Conservation (phyloP, 2,888 invertebrate genomes). For the Leptopilina myrica region DNA sequence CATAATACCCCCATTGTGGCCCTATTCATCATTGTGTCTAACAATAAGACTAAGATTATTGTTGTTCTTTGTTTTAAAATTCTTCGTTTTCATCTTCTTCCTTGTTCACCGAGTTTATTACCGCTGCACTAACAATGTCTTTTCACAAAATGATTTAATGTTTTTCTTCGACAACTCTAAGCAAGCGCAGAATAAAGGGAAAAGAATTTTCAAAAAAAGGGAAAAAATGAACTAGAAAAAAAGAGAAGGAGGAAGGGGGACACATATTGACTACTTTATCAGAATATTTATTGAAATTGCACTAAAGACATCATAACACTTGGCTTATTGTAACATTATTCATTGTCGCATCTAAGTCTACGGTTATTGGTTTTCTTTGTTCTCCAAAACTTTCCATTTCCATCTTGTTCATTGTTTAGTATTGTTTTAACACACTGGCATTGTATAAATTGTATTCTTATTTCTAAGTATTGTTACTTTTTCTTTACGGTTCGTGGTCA, state of each 20-base stretch:
- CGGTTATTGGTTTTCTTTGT: constrained; percentile 15
- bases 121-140: constrained; percentile 17
- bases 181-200: too few species aligned
- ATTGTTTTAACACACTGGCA: constrained; percentile 12
- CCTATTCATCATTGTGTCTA: constrained; percentile 5
- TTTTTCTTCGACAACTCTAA: neutral
- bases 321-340: neutral
- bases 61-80: constrained; percentile 17
- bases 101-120: constrained; percentile 4
- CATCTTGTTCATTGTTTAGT: constrained; percentile 13
- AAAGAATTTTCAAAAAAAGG: neutral
- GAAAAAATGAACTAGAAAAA: neutral
- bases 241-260: neutral
- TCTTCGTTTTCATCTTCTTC: constrained; percentile 9
- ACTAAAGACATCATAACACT: constrained; percentile 9
- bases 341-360: constrained; percentile 7
- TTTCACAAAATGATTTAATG: neutral
- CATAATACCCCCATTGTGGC: constrained; percentile 12
- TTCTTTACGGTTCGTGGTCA: neutral
- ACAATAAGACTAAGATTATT: constrained; percentile 20
- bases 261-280: neutral
- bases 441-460: constrained; percentile 5
- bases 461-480: neutral
- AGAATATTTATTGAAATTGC: constrained; percentile 8
- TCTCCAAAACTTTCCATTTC: constrained; percentile 9